A percentile compares a stretch with the other conserved stretches of the same genome.
These are phyloP conservation scores for Capitulum mitella DNA, from an alignment of 2,888 invertebrate genomes.

Conservation along the genomic window DNA sequence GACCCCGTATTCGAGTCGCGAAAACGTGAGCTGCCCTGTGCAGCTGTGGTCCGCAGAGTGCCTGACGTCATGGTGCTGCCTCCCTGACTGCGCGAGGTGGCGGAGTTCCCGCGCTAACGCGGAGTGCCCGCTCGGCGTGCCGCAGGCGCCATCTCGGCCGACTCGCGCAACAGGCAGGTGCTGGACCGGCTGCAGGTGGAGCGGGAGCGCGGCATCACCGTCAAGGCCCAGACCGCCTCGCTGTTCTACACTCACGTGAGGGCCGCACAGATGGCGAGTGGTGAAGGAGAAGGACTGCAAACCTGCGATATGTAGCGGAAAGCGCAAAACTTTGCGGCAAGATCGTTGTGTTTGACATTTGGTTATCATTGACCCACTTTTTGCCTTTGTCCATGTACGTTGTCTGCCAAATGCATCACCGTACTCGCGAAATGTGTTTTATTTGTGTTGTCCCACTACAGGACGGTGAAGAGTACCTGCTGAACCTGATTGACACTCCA, in stretches of 20 bases:
- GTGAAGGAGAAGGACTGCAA: neutral
- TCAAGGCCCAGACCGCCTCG: slow-evolving; percentile 94
- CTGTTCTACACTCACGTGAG: slow-evolving; percentile 54
- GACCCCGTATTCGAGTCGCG: no score
- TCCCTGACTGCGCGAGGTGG: no score
- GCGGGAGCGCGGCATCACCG: slow-evolving; percentile 92
- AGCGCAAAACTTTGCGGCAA: neutral
- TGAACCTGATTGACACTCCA: slow-evolving; percentile 96
- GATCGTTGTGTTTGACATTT: no score
- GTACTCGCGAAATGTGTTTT: neutral
- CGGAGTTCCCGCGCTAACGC: no score
- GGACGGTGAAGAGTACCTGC: slow-evolving; percentile 56
- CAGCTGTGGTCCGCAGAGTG: no score
- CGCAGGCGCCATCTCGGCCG: slow-evolving; percentile 44
- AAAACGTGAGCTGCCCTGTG: no score
- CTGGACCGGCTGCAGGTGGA: slow-evolving; percentile 64
- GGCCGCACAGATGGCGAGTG: neutral
- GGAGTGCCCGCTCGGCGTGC: neutral
- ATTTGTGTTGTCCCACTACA: neutral
- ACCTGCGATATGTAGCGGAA: neutral
- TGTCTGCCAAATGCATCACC: no score
- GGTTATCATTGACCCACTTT: no score
- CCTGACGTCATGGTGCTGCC: no score
- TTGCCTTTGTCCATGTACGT: no score
- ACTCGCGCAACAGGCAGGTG: slow-evolving; percentile 44